Percentiles rank a stretch among this genome's conserved stretches.
phyloP scores from a whole-genome alignment of 2,888 invertebrate genomes.

The Anoplius nigerrimus region DNA sequence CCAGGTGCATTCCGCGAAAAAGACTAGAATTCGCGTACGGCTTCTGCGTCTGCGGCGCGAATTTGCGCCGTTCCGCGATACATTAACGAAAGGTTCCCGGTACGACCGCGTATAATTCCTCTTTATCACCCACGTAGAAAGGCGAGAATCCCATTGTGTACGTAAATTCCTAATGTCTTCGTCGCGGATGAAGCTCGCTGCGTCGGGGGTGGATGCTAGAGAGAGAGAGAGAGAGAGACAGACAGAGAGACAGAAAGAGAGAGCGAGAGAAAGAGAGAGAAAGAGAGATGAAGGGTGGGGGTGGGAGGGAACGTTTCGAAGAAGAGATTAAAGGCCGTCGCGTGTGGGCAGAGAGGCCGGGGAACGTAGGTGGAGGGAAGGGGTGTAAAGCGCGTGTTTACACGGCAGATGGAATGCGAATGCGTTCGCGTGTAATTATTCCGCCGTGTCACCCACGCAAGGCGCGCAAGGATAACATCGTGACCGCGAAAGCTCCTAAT shows the following conservation, averaged over 20 bases:
- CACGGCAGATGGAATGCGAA: background rate
- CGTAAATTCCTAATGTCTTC: conserved; percentile 5
- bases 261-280: no score
- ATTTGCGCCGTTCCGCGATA: no score
- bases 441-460: conserved; percentile 2
- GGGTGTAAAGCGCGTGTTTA: conserved; percentile 1
- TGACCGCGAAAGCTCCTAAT: background rate
- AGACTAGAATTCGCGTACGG: background rate
- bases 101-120: no score
- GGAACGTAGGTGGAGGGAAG: background rate
- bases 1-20: conserved; percentile 10
- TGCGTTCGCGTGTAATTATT: conserved; percentile 2
- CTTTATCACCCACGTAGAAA: no score
- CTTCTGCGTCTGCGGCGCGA: no score
- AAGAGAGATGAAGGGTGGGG: background rate
- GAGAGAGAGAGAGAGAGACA: no score
- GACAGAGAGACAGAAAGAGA: no score
- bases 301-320: background rate
- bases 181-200: background rate
- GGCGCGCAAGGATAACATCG: background rate
- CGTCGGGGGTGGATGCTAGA: no score
- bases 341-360: conserved; percentile 1
- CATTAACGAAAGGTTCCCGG: no score
- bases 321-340: background rate
- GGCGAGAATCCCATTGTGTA: background rate